These are phyloP conservation scores for Halichoeres trimaculatus DNA, from an alignment of 2,113 vertebrate genomes.

Conservation along the genomic window DNA sequence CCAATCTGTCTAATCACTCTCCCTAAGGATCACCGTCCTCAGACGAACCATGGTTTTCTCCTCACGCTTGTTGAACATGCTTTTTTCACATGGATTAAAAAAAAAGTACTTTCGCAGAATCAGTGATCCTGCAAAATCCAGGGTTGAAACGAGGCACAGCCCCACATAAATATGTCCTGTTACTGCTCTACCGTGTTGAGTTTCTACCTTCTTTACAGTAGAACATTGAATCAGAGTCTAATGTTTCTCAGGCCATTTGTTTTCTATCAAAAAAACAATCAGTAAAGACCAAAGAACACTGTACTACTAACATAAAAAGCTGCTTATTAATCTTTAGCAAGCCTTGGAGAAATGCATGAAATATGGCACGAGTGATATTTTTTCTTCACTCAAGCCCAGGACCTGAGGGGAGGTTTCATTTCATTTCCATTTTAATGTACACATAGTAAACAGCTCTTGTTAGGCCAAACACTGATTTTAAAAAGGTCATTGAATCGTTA, in stretches of 20 bases:
- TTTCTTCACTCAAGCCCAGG: not conserved
- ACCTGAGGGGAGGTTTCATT: not conserved
- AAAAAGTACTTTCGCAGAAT: constrained; percentile 10
- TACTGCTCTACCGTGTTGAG: not conserved
- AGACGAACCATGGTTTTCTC: constrained; percentile 47
- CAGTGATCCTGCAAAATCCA: constrained; percentile 32
- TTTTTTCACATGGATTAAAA: constrained; percentile 25
- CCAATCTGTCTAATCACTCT: constrained; percentile 55
- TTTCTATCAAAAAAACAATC: constrained; percentile 29
- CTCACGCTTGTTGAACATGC: constrained; percentile 24
- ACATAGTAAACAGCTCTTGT: constrained; percentile 2
- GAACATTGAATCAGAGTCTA: constrained; percentile 38
- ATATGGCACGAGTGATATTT: constrained; percentile 7
- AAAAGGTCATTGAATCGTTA: constrained; percentile 33
- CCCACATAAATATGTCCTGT: constrained; percentile 20
- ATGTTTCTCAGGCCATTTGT: constrained; percentile 33
- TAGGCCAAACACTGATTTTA: constrained; percentile 1
- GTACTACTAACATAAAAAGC: constrained; percentile 21
- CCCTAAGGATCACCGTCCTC: constrained; percentile 44
- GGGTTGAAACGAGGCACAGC: constrained; percentile 2
- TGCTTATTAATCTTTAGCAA: constrained; percentile 16
- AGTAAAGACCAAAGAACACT: not conserved
- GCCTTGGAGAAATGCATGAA: not conserved
- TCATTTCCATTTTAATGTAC: constrained; percentile 4
- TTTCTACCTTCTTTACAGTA: constrained; percentile 11